Conservation (phyloP, 2,113 vertebrate species). For the Oreochromis spilurus region DNA sequence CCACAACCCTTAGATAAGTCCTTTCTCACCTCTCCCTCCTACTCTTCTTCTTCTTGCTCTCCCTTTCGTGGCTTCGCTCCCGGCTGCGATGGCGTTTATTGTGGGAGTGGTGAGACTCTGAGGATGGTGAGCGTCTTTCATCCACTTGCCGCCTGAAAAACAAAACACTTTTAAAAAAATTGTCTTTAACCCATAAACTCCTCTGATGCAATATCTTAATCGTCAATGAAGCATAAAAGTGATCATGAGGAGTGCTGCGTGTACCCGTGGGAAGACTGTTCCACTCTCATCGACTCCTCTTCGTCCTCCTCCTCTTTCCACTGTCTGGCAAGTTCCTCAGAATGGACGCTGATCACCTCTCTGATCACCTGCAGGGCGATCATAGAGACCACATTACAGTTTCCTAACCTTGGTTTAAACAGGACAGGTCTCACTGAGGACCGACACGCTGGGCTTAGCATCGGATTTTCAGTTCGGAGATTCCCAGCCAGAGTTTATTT, state of each 20-base stretch:
- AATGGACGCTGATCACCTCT: conserved; percentile 92
- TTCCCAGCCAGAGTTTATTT: neutral
- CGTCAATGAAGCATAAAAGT: neutral
- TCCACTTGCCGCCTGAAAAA: conserved; percentile 28
- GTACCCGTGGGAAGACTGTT: conserved; percentile 73
- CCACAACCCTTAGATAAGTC: accelerated
- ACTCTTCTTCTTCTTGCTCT: conserved; percentile 70
- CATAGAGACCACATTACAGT: neutral
- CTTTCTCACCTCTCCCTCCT: conserved; percentile 29
- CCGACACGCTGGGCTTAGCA: accelerated
- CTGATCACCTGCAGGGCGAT: conserved; percentile 81
- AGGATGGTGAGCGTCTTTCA: conserved; percentile 74
- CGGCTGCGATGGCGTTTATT: conserved; percentile 70
- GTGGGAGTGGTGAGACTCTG: conserved; percentile 76
- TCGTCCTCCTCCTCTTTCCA: conserved; percentile 83
- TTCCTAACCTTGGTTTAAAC: neutral
- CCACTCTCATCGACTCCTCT: conserved; percentile 18
- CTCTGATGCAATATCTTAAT: neutral
- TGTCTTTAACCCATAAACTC: neutral
- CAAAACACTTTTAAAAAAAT: neutral
- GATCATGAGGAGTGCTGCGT: neutral
- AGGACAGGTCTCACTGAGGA: neutral
- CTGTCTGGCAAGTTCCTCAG: conserved; percentile 83
- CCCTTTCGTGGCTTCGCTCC: conserved; percentile 51
- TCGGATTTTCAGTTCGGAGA: neutral